phyloP scores from a whole-genome alignment of 1,140 invertebrate genomes.

The Drosophila mauritiana region DNA sequence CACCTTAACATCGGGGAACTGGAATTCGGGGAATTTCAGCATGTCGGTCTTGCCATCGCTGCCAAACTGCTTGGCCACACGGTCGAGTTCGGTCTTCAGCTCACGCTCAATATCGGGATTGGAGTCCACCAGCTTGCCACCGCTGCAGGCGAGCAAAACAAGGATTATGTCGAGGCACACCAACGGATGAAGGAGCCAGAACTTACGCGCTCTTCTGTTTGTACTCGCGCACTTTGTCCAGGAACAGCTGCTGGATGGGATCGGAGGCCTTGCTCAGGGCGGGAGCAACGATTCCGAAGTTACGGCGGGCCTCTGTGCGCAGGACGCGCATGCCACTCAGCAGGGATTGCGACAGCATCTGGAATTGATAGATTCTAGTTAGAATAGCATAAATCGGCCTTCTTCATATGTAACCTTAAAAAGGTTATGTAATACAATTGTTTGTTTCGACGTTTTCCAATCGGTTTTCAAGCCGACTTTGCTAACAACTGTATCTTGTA shows the following conservation, averaged over 20 bases:
- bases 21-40: conserved; percentile 94
- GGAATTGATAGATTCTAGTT: conserved; percentile 41
- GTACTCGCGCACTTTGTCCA: conserved; percentile 97
- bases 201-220: conserved; percentile 85
- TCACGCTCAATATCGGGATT: conserved; percentile 91
- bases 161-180: too few species aligned
- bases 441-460: background rate
- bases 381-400: background rate
- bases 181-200: background rate
- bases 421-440: conserved; percentile 75
- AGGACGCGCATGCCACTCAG: conserved; percentile 70
- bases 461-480: background rate
- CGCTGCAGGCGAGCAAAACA: conserved; percentile 85
- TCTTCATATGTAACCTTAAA: conserved; percentile 74
- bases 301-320: conserved; percentile 85
- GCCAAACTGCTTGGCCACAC: conserved; percentile 91
- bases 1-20: conserved; percentile 89
- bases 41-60: conserved; percentile 91
- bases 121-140: conserved; percentile 93
- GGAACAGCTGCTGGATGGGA: conserved; percentile 96
- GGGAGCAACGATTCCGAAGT: conserved; percentile 89
- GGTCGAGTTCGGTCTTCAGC: conserved; percentile 91
- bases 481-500: rapidly evolving
- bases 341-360: conserved; percentile 83
- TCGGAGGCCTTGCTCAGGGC: conserved; percentile 91